Evolutionary conservation across 2,797 vertebrate species (phyloP), one percentile per base, ranked within the genome.

Genomic region (Rhinella marina): DNA sequence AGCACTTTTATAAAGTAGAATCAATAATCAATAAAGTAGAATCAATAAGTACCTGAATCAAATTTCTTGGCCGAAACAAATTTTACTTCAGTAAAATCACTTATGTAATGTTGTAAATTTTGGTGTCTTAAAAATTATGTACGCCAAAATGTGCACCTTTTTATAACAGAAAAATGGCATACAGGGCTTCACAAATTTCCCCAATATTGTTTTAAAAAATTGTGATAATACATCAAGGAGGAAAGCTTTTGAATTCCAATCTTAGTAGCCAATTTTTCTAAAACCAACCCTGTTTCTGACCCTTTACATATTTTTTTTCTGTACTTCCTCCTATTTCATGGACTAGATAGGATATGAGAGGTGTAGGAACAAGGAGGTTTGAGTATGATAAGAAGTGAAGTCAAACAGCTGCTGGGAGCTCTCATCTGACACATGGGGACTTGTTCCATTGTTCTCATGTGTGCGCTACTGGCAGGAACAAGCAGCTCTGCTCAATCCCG

Each of bases 321-420:
- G 32, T 16, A 12, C 56, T 87, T 25, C 64, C 13, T 56, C 81
- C 64, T 7, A 59, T 56, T 61, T 25, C 54, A 27, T 61, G 64
- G 29, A 61, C 29, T 23, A 64, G 17, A 79, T 68, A 32, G 75
- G 82, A 77, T n/a, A 29, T 12, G 57, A 82, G 70, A 73, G 79
- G 64, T 66, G 57, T n/a, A 57, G 56, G 72, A n/a, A 14, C 11
- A 27, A 6, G 48, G n/a, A 56, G 66, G 9, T 73, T 84, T 85
- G 87, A 88, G 56, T 32, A 50, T 85, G 66, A 88, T 88, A 41
- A 48, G 12, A 88, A 62, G 76, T 88, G 87, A 88, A 88, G 77
- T 81, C 66, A 85, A 78, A 64, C 87, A 88, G 87, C 64, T 88
- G 82, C 87, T 88, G 56, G 87, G 82, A 80, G 76, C 75, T 84